A percentile compares a stretch with the other conserved stretches of the same genome.
Evolutionary conservation across 2,113 vertebrate species (phyloP).

Genomic region (Arvicanthis niloticus): DNA sequence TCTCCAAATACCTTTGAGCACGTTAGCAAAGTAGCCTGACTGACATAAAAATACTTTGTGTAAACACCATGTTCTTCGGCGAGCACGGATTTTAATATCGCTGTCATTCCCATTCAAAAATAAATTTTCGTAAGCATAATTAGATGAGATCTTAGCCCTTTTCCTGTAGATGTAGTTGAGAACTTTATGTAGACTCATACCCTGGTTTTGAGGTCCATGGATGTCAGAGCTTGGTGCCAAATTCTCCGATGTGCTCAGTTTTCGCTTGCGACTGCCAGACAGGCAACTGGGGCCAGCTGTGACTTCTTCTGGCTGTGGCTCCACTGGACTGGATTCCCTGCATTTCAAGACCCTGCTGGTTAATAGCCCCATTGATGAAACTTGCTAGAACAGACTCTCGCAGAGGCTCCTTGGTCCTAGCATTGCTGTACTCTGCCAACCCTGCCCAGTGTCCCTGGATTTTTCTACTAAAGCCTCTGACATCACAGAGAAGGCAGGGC

Average conservation of each 20-base stretch:
- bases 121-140: slow-evolving; percentile 42
- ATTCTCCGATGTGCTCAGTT: accelerated
- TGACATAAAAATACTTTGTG: slow-evolving; percentile 47
- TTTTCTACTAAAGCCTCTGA: not conserved
- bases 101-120: slow-evolving; percentile 42
- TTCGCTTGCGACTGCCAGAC: not conserved
- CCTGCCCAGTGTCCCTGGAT: not conserved
- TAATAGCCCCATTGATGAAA: slow-evolving; percentile 3
- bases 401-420: not conserved
- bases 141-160: not conserved
- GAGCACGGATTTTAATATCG: slow-evolving; percentile 50
- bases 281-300: not conserved
- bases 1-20: not conserved
- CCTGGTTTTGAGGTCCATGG: not conserved
- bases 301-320: not conserved
- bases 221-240: not conserved
- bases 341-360: not conserved
- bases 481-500: not conserved
- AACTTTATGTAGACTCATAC: not conserved
- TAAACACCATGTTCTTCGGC: slow-evolving; percentile 32
- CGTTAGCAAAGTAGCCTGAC: slow-evolving; percentile 31
- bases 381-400: not conserved
- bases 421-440: not conserved
- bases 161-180: not conserved
- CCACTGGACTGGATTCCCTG: not conserved